phyloP scores from a whole-genome alignment of 2,113 vertebrate genomes.

The Nansenia antarctica region DNA sequence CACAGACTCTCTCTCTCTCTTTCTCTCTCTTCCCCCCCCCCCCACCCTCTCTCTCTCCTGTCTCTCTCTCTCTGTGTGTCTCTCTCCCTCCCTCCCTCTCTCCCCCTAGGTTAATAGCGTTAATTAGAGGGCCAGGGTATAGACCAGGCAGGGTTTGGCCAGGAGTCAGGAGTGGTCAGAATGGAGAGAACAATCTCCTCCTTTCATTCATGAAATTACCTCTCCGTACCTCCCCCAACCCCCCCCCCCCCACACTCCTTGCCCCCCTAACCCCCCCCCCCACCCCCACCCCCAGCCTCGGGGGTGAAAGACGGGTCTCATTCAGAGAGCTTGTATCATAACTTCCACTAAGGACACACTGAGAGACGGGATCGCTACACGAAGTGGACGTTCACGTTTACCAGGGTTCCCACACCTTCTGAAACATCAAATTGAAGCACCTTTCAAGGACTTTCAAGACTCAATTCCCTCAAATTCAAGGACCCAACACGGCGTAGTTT shows the following conservation, averaged over 20 bases:
- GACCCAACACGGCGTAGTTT: no score
- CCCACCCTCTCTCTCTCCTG: no score
- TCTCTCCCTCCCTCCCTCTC: conserved; percentile 6
- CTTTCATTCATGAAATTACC: conserved; percentile 70
- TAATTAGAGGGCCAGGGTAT: conserved; percentile 79
- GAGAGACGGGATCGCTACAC: conserved; percentile 8
- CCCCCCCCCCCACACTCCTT: no score
- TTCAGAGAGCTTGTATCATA: conserved; percentile 33
- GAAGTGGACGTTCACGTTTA: conserved; percentile 4
- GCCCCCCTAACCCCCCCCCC: conserved; percentile 9
- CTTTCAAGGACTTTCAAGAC: no score
- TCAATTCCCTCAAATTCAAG: no score
- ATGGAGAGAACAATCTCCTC: conserved; percentile 62
- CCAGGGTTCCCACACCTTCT: no score
- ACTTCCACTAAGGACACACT: conserved; percentile 13
- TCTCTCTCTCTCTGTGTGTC: no score
- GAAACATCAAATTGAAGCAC: no score
- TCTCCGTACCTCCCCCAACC: conserved; percentile 1
- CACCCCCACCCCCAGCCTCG: not conserved
- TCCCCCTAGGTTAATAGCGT: conserved; percentile 58
- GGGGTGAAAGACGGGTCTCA: not conserved
- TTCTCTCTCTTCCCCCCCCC: no score
- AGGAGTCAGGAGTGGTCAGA: conserved; percentile 29
- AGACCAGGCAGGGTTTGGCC: conserved; percentile 44
- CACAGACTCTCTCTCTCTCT: no score